A percentile compares a stretch with the other conserved stretches of the same genome.
Conservation (phyloP, 23 tunicate genomes). For the Botrylloides violaceus region DNA sequence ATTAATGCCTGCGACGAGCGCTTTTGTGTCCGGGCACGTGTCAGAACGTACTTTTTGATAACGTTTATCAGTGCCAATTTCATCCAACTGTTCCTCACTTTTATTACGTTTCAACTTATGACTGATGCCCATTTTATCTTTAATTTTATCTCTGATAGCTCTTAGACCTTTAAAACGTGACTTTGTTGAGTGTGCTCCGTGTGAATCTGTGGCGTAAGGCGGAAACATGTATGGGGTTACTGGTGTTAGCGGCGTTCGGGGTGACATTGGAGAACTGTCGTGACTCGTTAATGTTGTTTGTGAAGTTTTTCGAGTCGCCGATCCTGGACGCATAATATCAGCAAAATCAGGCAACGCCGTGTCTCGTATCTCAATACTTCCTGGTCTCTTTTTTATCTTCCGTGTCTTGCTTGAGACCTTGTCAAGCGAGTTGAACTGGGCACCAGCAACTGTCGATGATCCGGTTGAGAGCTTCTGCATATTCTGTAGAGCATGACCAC, state of each 20-base stretch:
- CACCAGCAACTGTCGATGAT: background rate
- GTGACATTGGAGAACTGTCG: constrained; percentile 38
- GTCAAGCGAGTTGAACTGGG: background rate
- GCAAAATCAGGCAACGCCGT: constrained; percentile 30
- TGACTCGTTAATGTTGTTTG: constrained; percentile 6
- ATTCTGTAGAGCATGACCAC: background rate
- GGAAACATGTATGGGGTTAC: constrained; percentile 34
- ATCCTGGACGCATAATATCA: background rate
- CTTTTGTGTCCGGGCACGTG: constrained; percentile 8
- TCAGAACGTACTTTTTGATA: constrained; percentile 7
- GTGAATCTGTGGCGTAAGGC: background rate
- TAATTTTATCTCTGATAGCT: constrained; percentile 29
- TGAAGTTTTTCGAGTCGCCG: constrained; percentile 20
- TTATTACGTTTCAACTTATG: constrained; percentile 42
- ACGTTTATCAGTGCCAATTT: background rate
- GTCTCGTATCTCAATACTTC: constrained; percentile 20
- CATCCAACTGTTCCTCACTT: constrained; percentile 51
- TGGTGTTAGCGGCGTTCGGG: constrained; percentile 86
- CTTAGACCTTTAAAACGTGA: constrained; percentile 25
- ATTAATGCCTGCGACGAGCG: background rate
- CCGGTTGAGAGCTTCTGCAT: background rate
- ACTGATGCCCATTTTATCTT: constrained; percentile 11
- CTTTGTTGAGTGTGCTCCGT: background rate
- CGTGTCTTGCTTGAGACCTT: background rate
- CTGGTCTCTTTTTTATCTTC: constrained; percentile 29